Conservation (phyloP, 2,113 vertebrate species). For the Ranitomeya imitator region DNA sequence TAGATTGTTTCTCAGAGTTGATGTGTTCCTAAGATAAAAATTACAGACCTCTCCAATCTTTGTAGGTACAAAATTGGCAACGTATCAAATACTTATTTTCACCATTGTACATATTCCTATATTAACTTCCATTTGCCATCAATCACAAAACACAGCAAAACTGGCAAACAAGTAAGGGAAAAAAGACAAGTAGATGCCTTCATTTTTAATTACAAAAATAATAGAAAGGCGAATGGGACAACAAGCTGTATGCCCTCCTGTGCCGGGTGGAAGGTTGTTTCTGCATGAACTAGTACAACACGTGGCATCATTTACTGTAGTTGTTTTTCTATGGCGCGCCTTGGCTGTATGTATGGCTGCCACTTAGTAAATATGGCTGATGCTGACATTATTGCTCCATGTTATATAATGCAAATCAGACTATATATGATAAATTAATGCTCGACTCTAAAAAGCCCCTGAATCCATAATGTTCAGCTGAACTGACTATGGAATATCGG, state of each 20-base stretch:
- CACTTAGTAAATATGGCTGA: not conserved
- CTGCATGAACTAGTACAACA: not conserved
- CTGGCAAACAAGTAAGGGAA: too few species aligned
- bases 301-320: not conserved
- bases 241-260: not conserved
- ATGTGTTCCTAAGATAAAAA: too few species aligned
- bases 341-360: not conserved
- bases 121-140: too few species aligned
- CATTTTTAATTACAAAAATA: not conserved
- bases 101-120: too few species aligned
- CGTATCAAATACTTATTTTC: too few species aligned
- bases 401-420: constrained; percentile 1
- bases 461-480: constrained; percentile 7
- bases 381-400: not conserved
- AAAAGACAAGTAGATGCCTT: too few species aligned
- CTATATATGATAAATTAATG: not conserved
- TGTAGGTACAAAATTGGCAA: too few species aligned
- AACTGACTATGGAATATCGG: constrained; percentile 23
- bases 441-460: not conserved
- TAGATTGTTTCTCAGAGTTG: too few species aligned
- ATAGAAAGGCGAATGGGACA: not conserved
- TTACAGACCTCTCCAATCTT: too few species aligned
- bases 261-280: not conserved
- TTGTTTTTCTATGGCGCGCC: not conserved
- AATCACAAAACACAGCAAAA: too few species aligned